Percentiles rank a stretch among this genome's conserved stretches.
phyloP scores from a whole-genome alignment of 2,113 vertebrate species.

The Bucco capensis region DNA sequence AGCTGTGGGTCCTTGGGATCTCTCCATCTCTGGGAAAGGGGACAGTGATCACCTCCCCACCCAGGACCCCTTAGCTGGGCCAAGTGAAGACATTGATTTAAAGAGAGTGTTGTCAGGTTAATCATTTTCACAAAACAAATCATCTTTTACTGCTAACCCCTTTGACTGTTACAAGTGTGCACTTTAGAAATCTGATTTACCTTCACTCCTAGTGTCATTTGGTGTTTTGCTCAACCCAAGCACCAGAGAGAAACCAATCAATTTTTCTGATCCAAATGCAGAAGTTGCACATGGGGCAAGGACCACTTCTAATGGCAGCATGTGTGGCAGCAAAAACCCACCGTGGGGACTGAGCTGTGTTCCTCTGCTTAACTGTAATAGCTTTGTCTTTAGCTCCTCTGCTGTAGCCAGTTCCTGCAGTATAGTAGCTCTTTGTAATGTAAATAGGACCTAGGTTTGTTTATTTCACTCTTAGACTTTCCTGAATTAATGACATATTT shows the following conservation, averaged over 20 bases:
- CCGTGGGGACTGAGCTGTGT: not conserved
- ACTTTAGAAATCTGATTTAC: slow-evolving; percentile 43
- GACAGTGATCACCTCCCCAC: not conserved
- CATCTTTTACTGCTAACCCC: slow-evolving; percentile 11
- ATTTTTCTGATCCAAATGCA: slow-evolving; percentile 4
- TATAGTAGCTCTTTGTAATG: slow-evolving; percentile 48
- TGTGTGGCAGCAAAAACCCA: not conserved
- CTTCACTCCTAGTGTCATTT: not conserved
- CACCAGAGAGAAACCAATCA: not conserved
- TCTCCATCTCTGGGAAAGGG: not conserved
- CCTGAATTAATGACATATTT: slow-evolving; percentile 59
- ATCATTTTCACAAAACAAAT: slow-evolving; percentile 50
- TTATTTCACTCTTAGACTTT: slow-evolving; percentile 53
- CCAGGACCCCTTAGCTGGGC: not conserved
- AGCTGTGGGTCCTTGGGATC: not conserved
- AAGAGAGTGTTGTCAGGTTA: slow-evolving; percentile 48
- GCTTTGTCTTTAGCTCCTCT: not conserved
- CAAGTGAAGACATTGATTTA: slow-evolving; percentile 30
- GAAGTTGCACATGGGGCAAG: not conserved
- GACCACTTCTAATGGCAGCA: not conserved
- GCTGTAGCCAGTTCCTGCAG: slow-evolving; percentile 9
- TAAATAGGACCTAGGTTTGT: slow-evolving; percentile 48
- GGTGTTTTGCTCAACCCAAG: not conserved
- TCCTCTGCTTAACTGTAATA: not conserved
- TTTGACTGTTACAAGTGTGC: not conserved